Conservation (phyloP, 1,140 invertebrate species). For the Diorhabda elongata region DNA sequence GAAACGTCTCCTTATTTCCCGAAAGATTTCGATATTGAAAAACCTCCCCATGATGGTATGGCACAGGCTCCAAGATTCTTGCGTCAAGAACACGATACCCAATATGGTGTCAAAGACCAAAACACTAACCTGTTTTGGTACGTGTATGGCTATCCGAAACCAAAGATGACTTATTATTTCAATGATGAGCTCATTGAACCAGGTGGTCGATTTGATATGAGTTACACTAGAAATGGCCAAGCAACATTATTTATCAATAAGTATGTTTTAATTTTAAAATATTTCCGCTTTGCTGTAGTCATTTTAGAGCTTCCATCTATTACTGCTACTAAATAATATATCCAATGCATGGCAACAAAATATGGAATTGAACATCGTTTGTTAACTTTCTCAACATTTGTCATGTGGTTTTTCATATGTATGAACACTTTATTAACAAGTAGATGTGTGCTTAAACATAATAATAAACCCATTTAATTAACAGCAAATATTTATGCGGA, state of each 20-base stretch:
- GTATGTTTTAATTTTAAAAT: conserved; percentile 49
- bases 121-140: conserved; percentile 86
- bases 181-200: conserved; percentile 77
- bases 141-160: conserved; percentile 89
- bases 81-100: conserved; percentile 75
- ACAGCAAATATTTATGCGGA: too few species aligned
- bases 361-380: not conserved
- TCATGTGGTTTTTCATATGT: too few species aligned
- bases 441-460: too few species aligned
- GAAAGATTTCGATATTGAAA: conserved; percentile 83
- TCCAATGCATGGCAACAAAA: not conserved
- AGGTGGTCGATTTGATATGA: conserved; percentile 76
- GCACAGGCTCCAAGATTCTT: conserved; percentile 79
- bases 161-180: conserved; percentile 83
- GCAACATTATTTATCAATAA: conserved; percentile 82
- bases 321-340: not conserved
- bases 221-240: conserved; percentile 85
- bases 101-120: conserved; percentile 85
- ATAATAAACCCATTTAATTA: too few species aligned
- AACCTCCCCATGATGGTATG: conserved; percentile 77
- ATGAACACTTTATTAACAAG: too few species aligned
- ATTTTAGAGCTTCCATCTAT: not conserved
- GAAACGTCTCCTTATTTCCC: conserved; percentile 87
- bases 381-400: too few species aligned
- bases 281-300: not conserved